Base-by-base conservation (phyloP, 2,888 invertebrate genomes). In the Drosophila greeni region DNA sequence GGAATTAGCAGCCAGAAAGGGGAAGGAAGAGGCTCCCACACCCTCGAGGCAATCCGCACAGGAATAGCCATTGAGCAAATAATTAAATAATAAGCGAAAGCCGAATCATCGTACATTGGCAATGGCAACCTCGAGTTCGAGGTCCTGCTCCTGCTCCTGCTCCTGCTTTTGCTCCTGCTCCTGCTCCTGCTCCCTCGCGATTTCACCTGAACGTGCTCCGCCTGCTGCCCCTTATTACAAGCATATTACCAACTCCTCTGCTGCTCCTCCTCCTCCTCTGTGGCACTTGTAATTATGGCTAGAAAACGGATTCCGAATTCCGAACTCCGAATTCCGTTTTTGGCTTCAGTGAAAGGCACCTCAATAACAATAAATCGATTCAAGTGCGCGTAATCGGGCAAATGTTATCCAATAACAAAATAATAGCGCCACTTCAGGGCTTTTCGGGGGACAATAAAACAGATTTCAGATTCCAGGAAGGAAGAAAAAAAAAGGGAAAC, bases 361-460 rank as follows among this genome's bases (percentile, higher is more conserved):
- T 75, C 79, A 81, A 79, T 83, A 79, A 79, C 79, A 74, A 79
- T 79, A 79, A 79, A 80, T 81, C 78, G 81, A 79, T 77, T 82
- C 73, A 72, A 83, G 81, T 77, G 78, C 73, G 72, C 78, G 83
- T 79, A 81, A 82, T 79, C 83, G 78, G 74, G 64, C 76, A 70
- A 70, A 82, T 82, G 72, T 70, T 81, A 79, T 80, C 75, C 78
- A 74, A 77, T 75, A 82, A 82, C 80, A 82, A 79, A 80, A 77
- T 78, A 78, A 73, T 68, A 66, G 39, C 18, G 47, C 65, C 74
- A 82, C 59, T 59, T 58, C 45, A 59, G 59, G 55, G 55, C n/a
- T n/a, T 34, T 43, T 23, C 20, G 16, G 34, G 18, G 58, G 36
- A 56, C 55, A 56, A 56, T 56, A 52, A 56, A 52, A 56, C 20